Conservation (phyloP, 2,797 vertebrate species). For the Mormyrops boulengeri region DNA sequence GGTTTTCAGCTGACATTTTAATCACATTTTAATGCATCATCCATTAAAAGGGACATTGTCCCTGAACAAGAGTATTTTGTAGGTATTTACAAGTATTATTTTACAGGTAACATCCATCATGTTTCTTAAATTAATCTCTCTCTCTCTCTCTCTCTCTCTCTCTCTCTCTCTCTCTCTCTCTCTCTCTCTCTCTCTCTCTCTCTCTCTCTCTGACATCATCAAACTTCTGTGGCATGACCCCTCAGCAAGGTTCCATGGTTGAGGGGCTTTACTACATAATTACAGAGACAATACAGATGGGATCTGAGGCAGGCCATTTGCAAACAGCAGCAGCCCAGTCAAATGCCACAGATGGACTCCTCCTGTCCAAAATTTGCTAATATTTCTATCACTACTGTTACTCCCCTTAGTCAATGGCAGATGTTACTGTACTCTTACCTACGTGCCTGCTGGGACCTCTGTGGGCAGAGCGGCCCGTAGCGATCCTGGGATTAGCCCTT, state of each 20-base stretch:
- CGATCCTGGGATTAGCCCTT: conserved; percentile 9
- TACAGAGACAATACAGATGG: conserved; percentile 18
- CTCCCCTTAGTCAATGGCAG: background rate
- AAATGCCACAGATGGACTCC: background rate
- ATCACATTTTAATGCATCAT: background rate
- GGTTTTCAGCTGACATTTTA: background rate
- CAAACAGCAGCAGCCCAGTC: background rate
- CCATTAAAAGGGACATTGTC: background rate
- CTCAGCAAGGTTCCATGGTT: background rate
- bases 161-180: no score
- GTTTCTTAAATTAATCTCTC: background rate
- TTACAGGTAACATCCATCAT: background rate
- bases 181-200: no score
- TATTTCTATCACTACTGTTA: conserved; percentile 29
- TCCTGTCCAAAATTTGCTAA: background rate
- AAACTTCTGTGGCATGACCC: conserved; percentile 21
- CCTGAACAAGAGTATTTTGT: background rate
- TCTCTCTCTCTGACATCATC: conserved; percentile 8
- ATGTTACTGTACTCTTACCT: background rate
- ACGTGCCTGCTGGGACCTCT: background rate
- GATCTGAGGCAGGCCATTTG: background rate
- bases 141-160: no score
- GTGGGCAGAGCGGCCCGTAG: background rate
- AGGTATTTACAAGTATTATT: background rate
- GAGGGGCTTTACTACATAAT: background rate